Percentiles rank a stretch among this genome's conserved stretches.
phyloP scores from a whole-genome alignment of 2,888 invertebrate species.

The Eulithis testata region DNA sequence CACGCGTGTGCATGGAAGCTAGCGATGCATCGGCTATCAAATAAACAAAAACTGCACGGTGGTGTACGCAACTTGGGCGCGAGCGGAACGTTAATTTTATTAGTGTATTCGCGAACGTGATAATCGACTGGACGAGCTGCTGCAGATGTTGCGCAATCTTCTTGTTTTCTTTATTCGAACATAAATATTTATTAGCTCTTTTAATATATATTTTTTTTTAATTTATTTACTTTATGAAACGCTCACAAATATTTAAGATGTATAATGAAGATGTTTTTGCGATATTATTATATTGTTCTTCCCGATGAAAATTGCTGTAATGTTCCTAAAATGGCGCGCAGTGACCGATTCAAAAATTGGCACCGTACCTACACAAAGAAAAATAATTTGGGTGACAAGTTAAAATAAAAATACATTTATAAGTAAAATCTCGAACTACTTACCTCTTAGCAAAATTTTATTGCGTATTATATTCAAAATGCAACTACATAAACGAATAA shows the following conservation, averaged over 20 bases:
- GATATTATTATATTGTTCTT: too few species aligned
- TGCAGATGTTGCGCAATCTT: conserved; percentile 22
- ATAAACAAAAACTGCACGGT: conserved; percentile 77
- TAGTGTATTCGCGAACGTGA: conserved; percentile 57
- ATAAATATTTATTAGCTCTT: too few species aligned
- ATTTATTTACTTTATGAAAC: too few species aligned
- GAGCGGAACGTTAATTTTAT: conserved; percentile 63
- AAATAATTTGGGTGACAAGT: conserved; percentile 7
- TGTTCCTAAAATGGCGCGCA: conserved; percentile 6
- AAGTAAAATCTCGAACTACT: background rate
- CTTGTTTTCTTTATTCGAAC: background rate
- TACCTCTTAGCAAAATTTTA: conserved; percentile 8
- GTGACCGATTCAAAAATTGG: conserved; percentile 27
- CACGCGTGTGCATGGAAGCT: conserved; percentile 70
- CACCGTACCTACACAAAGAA: conserved; percentile 21
- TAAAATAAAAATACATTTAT: conserved; percentile 3
- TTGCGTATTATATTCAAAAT: conserved; percentile 11
- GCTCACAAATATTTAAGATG: too few species aligned
- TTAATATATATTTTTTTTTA: too few species aligned
- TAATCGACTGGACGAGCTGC: conserved; percentile 49
- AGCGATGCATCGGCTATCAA: conserved; percentile 79
- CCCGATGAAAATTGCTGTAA: background rate
- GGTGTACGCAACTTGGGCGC: conserved; percentile 63
- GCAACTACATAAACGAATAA: conserved; percentile 12
- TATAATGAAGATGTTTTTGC: too few species aligned